Percentiles rank a stretch among this genome's conserved stretches.
Conservation (phyloP, 2,113 vertebrate genomes). For the Ptyas mucosa region DNA sequence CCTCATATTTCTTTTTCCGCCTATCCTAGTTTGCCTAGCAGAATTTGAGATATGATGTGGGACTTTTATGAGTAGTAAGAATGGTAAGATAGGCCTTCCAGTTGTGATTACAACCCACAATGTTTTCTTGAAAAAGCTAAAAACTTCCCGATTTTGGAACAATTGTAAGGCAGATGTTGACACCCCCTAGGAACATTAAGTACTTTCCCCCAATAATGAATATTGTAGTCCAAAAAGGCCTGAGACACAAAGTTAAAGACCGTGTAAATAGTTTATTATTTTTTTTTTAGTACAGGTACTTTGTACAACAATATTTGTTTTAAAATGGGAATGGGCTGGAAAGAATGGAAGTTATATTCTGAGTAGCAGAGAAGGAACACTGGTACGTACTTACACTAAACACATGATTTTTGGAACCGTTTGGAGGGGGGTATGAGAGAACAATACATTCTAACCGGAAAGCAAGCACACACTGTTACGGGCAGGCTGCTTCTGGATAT, state of each 20-base stretch:
- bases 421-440: not conserved
- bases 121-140: not conserved
- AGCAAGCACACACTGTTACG: not conserved
- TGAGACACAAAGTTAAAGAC: conserved; percentile 28
- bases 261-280: conserved; percentile 47
- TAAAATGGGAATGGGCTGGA: conserved; percentile 5
- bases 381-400: conserved; percentile 19
- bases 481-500: not conserved
- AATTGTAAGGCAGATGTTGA: not conserved
- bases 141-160: not conserved
- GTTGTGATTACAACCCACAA: not conserved
- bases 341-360: conserved; percentile 6
- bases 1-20: not conserved
- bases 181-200: too few relatives aligned
- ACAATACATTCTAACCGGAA: not conserved
- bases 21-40: not conserved
- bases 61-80: not conserved
- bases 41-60: not conserved
- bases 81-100: not conserved
- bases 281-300: conserved; percentile 25
- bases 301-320: conserved; percentile 26
- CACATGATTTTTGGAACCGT: not conserved
- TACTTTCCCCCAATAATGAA: not conserved
- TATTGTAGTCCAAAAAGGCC: not conserved
- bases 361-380: conserved; percentile 14